Conservation (phyloP, 2,113 vertebrate species). For the Theristicus caerulescens region DNA sequence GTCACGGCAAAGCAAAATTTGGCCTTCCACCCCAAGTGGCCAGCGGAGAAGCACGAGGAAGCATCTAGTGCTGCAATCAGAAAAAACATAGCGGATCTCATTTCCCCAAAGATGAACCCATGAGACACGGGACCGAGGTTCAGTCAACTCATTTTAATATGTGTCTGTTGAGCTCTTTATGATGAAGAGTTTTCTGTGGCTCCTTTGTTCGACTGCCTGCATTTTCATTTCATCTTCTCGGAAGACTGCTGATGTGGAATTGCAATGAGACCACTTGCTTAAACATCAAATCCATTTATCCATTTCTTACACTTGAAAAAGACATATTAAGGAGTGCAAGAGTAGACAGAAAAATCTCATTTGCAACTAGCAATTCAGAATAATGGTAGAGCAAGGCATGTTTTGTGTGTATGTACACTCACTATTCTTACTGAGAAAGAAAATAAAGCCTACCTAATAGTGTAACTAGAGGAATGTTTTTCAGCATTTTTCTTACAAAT, state of each 20-base stretch:
- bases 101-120: neutral
- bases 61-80: neutral
- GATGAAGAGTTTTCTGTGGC: neutral
- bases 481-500: neutral
- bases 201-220: neutral
- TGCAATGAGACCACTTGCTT: neutral
- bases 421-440: neutral
- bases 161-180: neutral
- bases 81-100: neutral
- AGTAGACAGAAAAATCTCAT: neutral
- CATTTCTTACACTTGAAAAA: neutral
- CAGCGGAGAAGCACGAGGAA: neutral
- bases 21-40: neutral
- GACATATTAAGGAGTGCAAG: neutral
- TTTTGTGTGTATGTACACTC: neutral
- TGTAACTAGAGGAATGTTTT: neutral
- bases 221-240: neutral
- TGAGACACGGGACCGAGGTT: neutral
- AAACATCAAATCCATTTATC: neutral
- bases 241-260: neutral
- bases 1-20: neutral
- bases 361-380: neutral
- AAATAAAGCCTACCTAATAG: conserved; percentile 30
- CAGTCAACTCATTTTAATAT: neutral
- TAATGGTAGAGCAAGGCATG: neutral